Evolutionary conservation across 2,888 invertebrate genomes (phyloP).

Genomic region (Mesopsocus fuscifrons): DNA sequence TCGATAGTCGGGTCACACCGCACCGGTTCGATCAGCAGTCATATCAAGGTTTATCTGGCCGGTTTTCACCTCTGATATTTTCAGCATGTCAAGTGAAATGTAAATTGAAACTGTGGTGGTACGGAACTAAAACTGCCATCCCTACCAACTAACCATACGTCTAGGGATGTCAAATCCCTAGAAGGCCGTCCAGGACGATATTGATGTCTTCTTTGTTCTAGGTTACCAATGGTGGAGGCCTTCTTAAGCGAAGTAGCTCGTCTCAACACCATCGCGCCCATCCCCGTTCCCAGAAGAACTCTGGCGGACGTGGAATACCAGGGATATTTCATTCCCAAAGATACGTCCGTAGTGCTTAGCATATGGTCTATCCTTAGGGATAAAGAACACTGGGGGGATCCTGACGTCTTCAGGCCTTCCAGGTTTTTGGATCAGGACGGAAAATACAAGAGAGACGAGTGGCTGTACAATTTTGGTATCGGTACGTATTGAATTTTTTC

Average conservation of each 20-base stretch:
- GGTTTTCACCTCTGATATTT: too few species aligned
- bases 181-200: too few species aligned
- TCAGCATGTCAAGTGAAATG: too few species aligned
- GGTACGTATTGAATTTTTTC: slow-evolving; percentile 11
- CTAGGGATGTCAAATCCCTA: too few species aligned
- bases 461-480: slow-evolving; percentile 16
- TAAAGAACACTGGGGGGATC: slow-evolving; percentile 17
- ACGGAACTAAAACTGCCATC: too few species aligned
- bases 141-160: too few species aligned
- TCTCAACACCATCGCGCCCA: slow-evolving; percentile 14
- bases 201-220: too few species aligned
- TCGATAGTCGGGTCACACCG: too few species aligned
- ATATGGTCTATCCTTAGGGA: slow-evolving; percentile 16
- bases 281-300: slow-evolving; percentile 13
- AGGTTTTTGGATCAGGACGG: slow-evolving; percentile 16
- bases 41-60: too few species aligned
- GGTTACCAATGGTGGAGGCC: slow-evolving; percentile 15
- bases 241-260: slow-evolving; percentile 15
- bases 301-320: slow-evolving; percentile 12
- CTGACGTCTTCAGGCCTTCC: slow-evolving; percentile 17
- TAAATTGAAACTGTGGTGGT: too few species aligned
- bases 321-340: slow-evolving; percentile 16
- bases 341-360: slow-evolving; percentile 14
- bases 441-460: slow-evolving; percentile 15
- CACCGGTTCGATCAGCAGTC: too few species aligned